phyloP scores from a whole-genome alignment of 2,797 vertebrate genomes.

The Ptychadena robeensis region DNA sequence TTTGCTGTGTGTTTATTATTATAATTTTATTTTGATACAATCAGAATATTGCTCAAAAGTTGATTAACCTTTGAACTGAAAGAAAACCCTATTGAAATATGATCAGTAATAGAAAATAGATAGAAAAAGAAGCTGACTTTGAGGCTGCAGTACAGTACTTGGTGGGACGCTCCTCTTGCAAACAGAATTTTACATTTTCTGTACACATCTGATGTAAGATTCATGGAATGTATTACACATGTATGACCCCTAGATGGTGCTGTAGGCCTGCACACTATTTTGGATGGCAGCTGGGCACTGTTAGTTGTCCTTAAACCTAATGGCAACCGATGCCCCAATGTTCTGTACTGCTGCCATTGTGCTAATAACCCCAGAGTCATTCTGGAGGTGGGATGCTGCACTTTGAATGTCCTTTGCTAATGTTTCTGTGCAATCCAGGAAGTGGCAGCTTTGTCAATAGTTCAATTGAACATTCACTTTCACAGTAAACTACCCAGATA shows the following conservation, averaged over 20 bases:
- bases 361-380: not conserved
- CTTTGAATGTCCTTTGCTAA: not conserved
- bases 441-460: not conserved
- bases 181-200: not conserved
- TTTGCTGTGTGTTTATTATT: too few species aligned
- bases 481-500: too few species aligned
- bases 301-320: not conserved
- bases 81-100: too few species aligned
- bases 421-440: not conserved
- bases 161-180: too few species aligned
- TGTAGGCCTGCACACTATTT: not conserved
- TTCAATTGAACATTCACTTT: too few species aligned
- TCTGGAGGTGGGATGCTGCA: not conserved
- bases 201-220: not conserved
- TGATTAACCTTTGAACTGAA: too few species aligned
- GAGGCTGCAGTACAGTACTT: too few species aligned
- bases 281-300: not conserved
- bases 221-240: too few species aligned
- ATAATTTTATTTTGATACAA: too few species aligned
- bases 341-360: not conserved
- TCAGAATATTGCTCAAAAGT: too few species aligned
- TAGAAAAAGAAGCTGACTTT: too few species aligned
- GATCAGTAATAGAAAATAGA: too few species aligned
- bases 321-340: not conserved
- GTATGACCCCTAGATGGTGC: not conserved